Evolutionary conservation across 2,113 vertebrate species (phyloP).

Genomic region (Aphyosemion australe): DNA sequence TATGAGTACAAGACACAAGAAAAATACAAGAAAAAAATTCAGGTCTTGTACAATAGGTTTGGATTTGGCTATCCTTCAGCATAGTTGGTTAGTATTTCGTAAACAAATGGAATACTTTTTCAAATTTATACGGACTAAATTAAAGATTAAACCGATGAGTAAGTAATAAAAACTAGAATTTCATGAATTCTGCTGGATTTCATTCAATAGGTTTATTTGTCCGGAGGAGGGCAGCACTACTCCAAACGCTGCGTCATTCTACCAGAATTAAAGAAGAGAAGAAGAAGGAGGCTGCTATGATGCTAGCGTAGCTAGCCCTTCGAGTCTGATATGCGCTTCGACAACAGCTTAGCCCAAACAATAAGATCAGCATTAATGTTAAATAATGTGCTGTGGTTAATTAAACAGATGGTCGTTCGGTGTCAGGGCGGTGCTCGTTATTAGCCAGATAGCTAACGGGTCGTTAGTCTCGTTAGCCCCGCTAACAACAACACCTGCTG

Average conservation of each 20-base stretch:
- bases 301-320: neutral
- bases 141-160: too few species aligned
- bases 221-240: neutral
- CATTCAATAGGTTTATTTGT: too few species aligned
- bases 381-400: neutral
- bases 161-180: too few species aligned
- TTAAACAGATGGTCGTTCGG: neutral
- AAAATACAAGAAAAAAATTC: too few species aligned
- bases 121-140: too few species aligned
- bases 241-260: neutral
- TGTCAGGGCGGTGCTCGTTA: neutral
- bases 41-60: too few species aligned
- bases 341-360: neutral
- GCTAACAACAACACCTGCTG: constrained; percentile 6
- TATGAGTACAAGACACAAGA: too few species aligned
- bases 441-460: constrained; percentile 2
- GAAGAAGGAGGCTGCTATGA: constrained; percentile 9
- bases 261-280: neutral
- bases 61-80: too few species aligned
- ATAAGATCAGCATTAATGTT: neutral
- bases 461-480: neutral
- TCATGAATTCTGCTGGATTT: too few species aligned
- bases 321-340: neutral
- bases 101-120: too few species aligned
- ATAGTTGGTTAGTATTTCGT: too few species aligned